Base-by-base conservation (phyloP, 2,888 invertebrate species). In the Sarcophaga carnaria region DNA sequence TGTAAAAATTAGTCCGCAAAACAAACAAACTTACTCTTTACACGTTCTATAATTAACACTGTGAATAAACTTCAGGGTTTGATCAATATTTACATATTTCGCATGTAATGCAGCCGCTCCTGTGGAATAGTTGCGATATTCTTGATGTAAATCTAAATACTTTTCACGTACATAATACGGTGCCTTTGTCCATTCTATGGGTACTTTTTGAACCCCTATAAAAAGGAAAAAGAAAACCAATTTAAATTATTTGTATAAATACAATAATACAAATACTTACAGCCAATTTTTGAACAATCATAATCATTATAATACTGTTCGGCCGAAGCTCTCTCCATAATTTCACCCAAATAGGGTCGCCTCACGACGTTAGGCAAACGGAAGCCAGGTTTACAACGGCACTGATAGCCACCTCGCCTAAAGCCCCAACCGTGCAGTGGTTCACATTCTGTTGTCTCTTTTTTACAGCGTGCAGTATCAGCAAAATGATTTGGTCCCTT, bases 391-490 rank as follows among this genome's bases (percentile, higher is more conserved):
- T 95, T 95, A 93, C 99, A 99, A 88, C 98, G 95, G 92, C 98
- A 98, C 92, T 98, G 98, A 94, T 98, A 99, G 10, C 98, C 99
- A 75, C 99, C 99, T 91, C 99, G 95, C 78, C 98, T 95, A 93
- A 97, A 98, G 64, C 99, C 99, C 97, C 97, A 99, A 4, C 99
- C 99, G 92, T 98, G 96, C 74, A 99, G 93, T 0, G 99, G 99
- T 93, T 99, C 99, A 93, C 99, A 99, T 97, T 98, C 97, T 8
- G 98, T 98, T 2, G 97, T 97, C 91, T 97, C 97, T 89, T 95
- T 95, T 94, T 98, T 98, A 94, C 99, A 99, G 84, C 98, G 94
- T 0, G 98, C 97, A 0, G 98, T 98, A 88, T 97, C 96, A 2
- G 96, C 96, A 94, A 98, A 99, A 91, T 95, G 95, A 94, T 99